These are phyloP conservation scores for Ptychoptera albimana DNA, from an alignment of 2,888 invertebrate genomes.

Conservation along the genomic window DNA sequence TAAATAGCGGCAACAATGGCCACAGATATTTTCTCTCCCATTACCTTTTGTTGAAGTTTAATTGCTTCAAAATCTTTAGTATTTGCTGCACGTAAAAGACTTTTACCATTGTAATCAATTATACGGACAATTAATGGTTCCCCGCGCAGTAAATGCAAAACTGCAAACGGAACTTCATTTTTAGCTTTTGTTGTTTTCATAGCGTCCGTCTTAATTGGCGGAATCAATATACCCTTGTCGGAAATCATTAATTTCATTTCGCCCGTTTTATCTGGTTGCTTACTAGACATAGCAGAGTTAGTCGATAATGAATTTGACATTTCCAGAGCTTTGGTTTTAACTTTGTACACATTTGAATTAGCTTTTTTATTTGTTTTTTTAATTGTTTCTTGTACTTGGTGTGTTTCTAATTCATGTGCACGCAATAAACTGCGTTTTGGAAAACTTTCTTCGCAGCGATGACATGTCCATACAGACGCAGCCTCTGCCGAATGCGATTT, in stretches of 20 bases:
- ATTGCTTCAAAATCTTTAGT: slow-evolving; percentile 7
- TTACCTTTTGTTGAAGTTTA: slow-evolving; percentile 1
- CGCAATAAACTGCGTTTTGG: slow-evolving; percentile 8
- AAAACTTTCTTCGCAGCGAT: slow-evolving; percentile 8
- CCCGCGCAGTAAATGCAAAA: slow-evolving; percentile 47
- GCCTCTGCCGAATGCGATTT: slow-evolving; percentile 9
- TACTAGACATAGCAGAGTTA: background rate
- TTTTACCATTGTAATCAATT: slow-evolving; percentile 23
- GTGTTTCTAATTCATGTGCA: slow-evolving; percentile 9
- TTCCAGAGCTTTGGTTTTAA: background rate
- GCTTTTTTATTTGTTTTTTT: slow-evolving; percentile 1
- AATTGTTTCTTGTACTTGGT: slow-evolving; percentile 5
- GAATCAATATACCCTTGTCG: slow-evolving; percentile 13
- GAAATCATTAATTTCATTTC: slow-evolving; percentile 1
- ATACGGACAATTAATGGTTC: slow-evolving; percentile 54
- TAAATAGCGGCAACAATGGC: slow-evolving; percentile 10
- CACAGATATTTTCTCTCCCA: slow-evolving; percentile 4
- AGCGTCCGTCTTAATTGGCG: slow-evolving; percentile 9
- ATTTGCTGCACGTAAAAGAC: slow-evolving; percentile 6
- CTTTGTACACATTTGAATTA: background rate
- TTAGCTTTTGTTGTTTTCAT: slow-evolving; percentile 48
- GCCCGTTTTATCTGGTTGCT: slow-evolving; percentile 2
- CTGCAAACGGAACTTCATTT: slow-evolving; percentile 53
- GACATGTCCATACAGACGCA: slow-evolving; percentile 6
- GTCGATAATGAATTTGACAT: background rate